phyloP scores from a whole-genome alignment of 37 sponge, comb jelly and placozoan genomes.

The Beroe forskalii region DNA sequence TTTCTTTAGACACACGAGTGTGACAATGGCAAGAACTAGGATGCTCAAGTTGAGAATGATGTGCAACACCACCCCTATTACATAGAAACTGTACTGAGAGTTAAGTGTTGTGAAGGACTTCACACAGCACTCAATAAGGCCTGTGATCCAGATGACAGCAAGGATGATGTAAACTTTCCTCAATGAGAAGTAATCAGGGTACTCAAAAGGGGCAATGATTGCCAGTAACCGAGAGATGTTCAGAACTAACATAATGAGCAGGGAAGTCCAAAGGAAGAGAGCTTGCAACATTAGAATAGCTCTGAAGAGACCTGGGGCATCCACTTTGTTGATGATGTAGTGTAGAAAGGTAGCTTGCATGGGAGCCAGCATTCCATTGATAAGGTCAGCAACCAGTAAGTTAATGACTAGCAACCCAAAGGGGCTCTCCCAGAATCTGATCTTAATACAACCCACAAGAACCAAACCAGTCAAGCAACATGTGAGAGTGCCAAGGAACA shows the following conservation, averaged over 20 bases:
- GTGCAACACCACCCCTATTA: neutral
- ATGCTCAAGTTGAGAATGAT: constrained; percentile 29
- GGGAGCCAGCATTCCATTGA: neutral
- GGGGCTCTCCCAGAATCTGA: neutral
- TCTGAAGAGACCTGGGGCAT: neutral
- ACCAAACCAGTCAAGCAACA: constrained; percentile 38
- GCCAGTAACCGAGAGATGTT: neutral
- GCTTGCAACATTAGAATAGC: constrained; percentile 9
- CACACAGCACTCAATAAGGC: neutral
- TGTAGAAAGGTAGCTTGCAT: neutral
- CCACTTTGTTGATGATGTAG: neutral
- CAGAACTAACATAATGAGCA: constrained; percentile 1
- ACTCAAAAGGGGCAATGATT: neutral
- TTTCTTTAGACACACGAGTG: neutral
- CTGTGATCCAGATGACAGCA: neutral
- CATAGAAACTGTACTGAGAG: neutral
- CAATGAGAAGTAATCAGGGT: neutral
- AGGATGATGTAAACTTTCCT: neutral
- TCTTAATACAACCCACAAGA: neutral
- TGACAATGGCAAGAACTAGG: neutral
- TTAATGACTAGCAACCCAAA: neutral
- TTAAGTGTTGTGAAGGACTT: neutral
- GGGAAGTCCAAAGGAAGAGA: constrained; percentile 16
- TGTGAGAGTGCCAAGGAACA: neutral
- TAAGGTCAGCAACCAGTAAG: neutral